A percentile compares a stretch with the other conserved stretches of the same genome.
Evolutionary conservation across 2,888 invertebrate species (phyloP).

Genomic region (Melanostoma scalare): DNA sequence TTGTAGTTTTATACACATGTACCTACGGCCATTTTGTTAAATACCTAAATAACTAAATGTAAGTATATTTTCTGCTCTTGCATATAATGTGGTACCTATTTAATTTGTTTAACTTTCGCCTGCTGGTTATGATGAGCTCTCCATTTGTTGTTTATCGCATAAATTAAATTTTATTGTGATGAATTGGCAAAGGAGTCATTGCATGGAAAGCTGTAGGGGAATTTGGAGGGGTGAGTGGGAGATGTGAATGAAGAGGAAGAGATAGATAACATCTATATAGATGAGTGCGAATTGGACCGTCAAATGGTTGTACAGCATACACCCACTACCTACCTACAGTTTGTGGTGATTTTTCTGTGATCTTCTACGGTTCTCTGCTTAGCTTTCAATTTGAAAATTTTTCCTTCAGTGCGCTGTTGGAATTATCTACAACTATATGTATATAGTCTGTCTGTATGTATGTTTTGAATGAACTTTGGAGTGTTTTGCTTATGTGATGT

Average conservation of each 20-base stretch:
- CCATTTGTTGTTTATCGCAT: conserved; percentile 6
- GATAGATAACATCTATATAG: neutral
- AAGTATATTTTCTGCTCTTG: neutral
- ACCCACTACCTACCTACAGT: neutral
- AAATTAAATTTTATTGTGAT: conserved; percentile 15
- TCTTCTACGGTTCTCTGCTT: neutral
- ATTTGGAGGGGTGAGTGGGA: neutral
- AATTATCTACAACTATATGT: too few relatives aligned
- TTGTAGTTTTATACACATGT: too few relatives aligned
- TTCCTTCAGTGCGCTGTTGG: too few relatives aligned
- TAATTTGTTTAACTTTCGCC: conserved; percentile 20
- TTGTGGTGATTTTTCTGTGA: conserved; percentile 1
- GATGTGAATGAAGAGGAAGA: neutral
- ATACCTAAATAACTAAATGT: too few relatives aligned
- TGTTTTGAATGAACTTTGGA: too few relatives aligned
- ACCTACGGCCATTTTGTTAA: too few relatives aligned
- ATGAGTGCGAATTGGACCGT: conserved; percentile 15
- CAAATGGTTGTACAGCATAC: neutral
- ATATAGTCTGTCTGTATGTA: too few relatives aligned
- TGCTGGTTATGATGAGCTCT: neutral
- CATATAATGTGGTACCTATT: neutral
- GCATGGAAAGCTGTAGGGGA: conserved; percentile 3
- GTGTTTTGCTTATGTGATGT: too few relatives aligned
- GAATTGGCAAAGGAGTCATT: conserved; percentile 17
- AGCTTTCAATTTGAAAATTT: neutral